Percentiles rank a stretch among this genome's conserved stretches.
These are phyloP conservation scores for Slavum lentiscoides DNA, from an alignment of 2,888 invertebrate species.

Conservation along the genomic window DNA sequence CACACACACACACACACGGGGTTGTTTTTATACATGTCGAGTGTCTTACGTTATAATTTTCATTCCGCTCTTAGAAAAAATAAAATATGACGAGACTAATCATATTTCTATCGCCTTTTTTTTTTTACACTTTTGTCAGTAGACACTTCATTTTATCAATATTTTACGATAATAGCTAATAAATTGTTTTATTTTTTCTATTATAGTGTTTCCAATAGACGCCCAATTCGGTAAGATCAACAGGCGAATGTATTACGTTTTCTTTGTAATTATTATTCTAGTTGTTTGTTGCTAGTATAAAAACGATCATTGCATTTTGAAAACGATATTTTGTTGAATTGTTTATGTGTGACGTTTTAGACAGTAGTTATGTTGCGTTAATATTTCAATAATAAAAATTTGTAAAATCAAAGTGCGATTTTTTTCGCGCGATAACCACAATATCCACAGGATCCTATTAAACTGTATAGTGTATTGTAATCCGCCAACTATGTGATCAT, in stretches of 20 bases:
- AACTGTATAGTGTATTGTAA: no score
- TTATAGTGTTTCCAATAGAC: slow-evolving; percentile 59
- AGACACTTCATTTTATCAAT: not conserved
- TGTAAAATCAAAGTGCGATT: not conserved
- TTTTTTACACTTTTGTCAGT: not conserved
- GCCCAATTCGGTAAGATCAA: slow-evolving; percentile 58
- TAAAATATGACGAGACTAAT: not conserved
- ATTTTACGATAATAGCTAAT: slow-evolving; percentile 1
- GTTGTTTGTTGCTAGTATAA: no score
- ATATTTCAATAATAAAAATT: no score
- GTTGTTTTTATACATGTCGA: not conserved
- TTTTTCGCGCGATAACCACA: no score
- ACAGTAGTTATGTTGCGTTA: no score
- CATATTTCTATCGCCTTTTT: not conserved
- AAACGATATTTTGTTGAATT: no score
- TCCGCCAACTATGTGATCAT: no score
- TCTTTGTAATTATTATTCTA: no score
- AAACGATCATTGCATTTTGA: no score
- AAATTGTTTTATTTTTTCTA: slow-evolving; percentile 28
- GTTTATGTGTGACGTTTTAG: no score
- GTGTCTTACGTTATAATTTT: not conserved
- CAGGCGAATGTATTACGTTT: not conserved
- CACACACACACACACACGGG: no score
- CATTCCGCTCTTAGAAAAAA: not conserved
- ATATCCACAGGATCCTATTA: no score